phyloP scores from a whole-genome alignment of 2,888 invertebrate genomes.

The Abscondita cerata region DNA sequence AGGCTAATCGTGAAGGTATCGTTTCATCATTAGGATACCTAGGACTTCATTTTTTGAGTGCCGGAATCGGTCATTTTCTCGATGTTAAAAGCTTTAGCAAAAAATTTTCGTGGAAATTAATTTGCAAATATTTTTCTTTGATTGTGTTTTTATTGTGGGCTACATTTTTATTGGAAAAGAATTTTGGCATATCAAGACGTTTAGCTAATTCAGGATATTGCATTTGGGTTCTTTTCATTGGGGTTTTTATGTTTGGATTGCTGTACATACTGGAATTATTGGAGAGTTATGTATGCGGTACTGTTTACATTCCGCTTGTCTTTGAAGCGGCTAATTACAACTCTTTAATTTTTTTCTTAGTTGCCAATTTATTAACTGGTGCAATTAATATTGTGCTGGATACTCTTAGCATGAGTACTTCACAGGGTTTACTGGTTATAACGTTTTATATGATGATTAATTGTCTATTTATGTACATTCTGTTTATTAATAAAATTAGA shows the following conservation, averaged over 20 bases:
- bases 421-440: conserved; percentile 63
- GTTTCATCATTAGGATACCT: conserved; percentile 86
- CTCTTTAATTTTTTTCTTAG: conserved; percentile 83
- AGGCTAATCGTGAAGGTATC: conserved; percentile 92
- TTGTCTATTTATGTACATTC: conserved; percentile 53
- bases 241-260: conserved; percentile 63
- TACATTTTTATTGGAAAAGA: conserved; percentile 60
- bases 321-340: conserved; percentile 79
- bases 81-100: conserved; percentile 49
- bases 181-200: conserved; percentile 75
- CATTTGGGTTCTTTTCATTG: conserved; percentile 74
- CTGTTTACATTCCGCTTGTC: conserved; percentile 62
- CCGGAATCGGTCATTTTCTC: conserved; percentile 67
- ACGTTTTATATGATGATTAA: conserved; percentile 65
- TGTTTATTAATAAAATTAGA: conserved; percentile 60
- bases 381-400: conserved; percentile 74
- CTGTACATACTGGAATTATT: conserved; percentile 66
- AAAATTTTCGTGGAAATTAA: conserved; percentile 33
- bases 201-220: conserved; percentile 85
- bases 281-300: conserved; percentile 45
- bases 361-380: conserved; percentile 86
- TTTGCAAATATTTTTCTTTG: conserved; percentile 25
- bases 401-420: conserved; percentile 63
- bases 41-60: conserved; percentile 79
- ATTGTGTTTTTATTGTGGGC: conserved; percentile 55